These are phyloP conservation scores for Rhagonycha fulva DNA, from an alignment of 2,888 invertebrate species.

Conservation along the genomic window DNA sequence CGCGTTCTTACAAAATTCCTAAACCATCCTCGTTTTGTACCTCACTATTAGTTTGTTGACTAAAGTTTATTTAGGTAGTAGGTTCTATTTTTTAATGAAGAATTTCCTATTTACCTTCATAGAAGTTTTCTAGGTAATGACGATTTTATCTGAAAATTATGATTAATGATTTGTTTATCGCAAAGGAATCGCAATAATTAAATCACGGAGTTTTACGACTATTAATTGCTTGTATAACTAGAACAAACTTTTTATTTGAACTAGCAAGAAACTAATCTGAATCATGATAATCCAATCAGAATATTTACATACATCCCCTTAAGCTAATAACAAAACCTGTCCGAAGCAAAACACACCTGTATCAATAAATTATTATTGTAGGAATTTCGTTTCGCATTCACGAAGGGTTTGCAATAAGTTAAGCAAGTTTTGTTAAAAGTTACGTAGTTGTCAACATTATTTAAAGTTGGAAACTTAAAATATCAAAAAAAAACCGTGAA, in stretches of 20 bases:
- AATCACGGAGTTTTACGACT: neutral
- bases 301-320: neutral
- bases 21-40: neutral
- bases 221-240: neutral
- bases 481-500: neutral
- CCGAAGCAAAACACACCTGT: conserved; percentile 33
- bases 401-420: neutral
- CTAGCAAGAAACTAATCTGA: neutral
- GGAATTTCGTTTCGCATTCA: neutral
- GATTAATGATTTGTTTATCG: neutral
- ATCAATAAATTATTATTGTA: conserved; percentile 2
- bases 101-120: neutral
- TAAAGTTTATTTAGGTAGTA: neutral
- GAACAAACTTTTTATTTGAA: neutral
- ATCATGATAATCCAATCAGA: neutral
- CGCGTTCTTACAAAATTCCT: conserved; percentile 16
- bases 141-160: neutral
- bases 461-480: neutral
- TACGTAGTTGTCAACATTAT: neutral
- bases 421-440: neutral
- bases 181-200: neutral
- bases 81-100: neutral
- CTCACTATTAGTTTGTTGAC: neutral
- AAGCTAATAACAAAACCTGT: conserved; percentile 33
- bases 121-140: neutral